phyloP scores from a whole-genome alignment of 1,140 invertebrate genomes.

The Calliphora vicina region DNA sequence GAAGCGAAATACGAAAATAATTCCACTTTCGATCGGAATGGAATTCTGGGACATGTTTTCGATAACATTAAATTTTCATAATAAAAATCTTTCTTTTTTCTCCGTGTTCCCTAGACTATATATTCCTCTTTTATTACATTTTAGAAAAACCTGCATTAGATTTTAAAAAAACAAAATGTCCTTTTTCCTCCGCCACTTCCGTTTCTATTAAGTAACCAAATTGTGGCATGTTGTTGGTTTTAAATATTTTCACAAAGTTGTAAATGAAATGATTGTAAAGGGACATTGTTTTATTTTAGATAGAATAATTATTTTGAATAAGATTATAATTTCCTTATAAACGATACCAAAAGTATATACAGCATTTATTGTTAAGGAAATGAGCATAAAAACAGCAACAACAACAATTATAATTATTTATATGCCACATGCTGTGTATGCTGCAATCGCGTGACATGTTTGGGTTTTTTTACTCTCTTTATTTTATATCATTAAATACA shows the following conservation, averaged over 20 bases:
- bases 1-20: too few species aligned
- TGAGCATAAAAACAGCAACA: background rate
- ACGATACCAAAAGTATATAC: background rate
- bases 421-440: constrained; percentile 19
- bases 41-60: too few species aligned
- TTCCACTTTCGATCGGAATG: too few species aligned
- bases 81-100: too few species aligned
- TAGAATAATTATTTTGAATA: background rate
- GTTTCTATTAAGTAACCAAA: background rate
- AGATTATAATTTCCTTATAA: constrained; percentile 24
- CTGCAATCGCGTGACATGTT: constrained; percentile 22
- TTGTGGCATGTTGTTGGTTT: background rate
- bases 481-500: too few species aligned
- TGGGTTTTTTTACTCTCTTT: background rate
- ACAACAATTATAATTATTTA: background rate
- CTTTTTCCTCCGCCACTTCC: too few species aligned
- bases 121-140: too few species aligned
- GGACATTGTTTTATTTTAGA: background rate
- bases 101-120: too few species aligned
- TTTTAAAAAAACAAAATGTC: too few species aligned
- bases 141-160: too few species aligned
- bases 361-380: background rate
- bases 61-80: too few species aligned
- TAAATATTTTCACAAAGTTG: too few species aligned
- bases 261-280: background rate